Evolutionary conservation across 2,888 invertebrate species (phyloP).

Genomic region (Melanostoma scalare): DNA sequence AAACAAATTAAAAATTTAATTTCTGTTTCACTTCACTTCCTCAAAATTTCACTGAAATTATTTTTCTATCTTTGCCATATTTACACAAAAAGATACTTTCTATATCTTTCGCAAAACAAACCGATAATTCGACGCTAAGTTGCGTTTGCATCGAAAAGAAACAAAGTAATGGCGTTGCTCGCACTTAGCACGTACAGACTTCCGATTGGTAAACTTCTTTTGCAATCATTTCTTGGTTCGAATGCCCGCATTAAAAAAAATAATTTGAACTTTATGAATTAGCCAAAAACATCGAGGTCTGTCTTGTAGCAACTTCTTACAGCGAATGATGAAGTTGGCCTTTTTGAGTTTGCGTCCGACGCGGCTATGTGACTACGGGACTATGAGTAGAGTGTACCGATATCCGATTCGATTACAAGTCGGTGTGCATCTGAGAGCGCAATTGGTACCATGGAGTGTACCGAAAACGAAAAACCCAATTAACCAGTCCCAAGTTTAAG

Average conservation of each 20-base stretch:
- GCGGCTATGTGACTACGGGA: neutral
- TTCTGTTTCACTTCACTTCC: slow-evolving; percentile 62
- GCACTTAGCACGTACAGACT: slow-evolving; percentile 59
- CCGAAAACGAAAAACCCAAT: slow-evolving; percentile 46
- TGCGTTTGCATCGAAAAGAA: slow-evolving; percentile 9
- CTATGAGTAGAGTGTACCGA: neutral
- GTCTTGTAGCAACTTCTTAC: slow-evolving; percentile 5
- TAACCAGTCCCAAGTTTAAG: slow-evolving; percentile 48
- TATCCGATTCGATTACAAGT: slow-evolving; percentile 59
- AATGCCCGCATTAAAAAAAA: slow-evolving; percentile 36
- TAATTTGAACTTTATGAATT: slow-evolving; percentile 13
- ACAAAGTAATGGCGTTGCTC: slow-evolving; percentile 14
- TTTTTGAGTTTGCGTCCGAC: slow-evolving; percentile 35
- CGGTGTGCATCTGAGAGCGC: slow-evolving; percentile 60
- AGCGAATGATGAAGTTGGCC: slow-evolving; percentile 25
- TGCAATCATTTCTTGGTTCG: slow-evolving; percentile 46
- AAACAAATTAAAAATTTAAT: slow-evolving; percentile 40
- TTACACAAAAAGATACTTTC: slow-evolving; percentile 60
- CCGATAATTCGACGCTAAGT: slow-evolving; percentile 9
- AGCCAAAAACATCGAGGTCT: slow-evolving; percentile 39
- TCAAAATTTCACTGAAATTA: slow-evolving; percentile 36
- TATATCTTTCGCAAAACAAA: slow-evolving; percentile 20
- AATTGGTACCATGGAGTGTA: slow-evolving; percentile 47
- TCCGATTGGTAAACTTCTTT: slow-evolving; percentile 47
- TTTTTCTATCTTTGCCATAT: slow-evolving; percentile 55